Conservation (phyloP, 2,888 invertebrate species). For the Branchinecta sandiegonensis region DNA sequence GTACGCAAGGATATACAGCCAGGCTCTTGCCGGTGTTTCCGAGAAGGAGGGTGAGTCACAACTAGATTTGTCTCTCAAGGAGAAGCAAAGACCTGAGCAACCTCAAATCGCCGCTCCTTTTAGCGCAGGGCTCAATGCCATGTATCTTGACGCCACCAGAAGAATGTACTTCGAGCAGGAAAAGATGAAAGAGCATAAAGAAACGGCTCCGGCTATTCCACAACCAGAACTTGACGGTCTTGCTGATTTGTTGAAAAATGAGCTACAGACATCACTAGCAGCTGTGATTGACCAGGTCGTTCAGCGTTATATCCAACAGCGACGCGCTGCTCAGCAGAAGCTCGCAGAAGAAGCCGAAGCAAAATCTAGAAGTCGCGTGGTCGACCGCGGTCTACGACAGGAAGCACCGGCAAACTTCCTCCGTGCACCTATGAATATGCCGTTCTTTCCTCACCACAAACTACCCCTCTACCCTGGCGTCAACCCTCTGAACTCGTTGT, state of each 20-base stretch:
- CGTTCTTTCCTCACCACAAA: slow-evolving; percentile 24
- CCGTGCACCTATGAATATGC: not conserved
- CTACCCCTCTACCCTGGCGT: slow-evolving; percentile 24
- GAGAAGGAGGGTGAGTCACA: slow-evolving; percentile 21
- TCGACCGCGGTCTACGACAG: slow-evolving; percentile 39
- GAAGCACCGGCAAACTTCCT: slow-evolving; percentile 17
- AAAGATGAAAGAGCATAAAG: slow-evolving; percentile 35
- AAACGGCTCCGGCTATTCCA: slow-evolving; percentile 44
- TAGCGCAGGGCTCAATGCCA: slow-evolving; percentile 34
- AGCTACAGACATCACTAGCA: slow-evolving; percentile 67
- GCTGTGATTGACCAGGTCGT: slow-evolving; percentile 76
- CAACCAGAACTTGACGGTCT: slow-evolving; percentile 67
- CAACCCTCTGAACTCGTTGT: slow-evolving; percentile 40
- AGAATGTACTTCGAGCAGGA: slow-evolving; percentile 53
- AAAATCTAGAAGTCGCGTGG: slow-evolving; percentile 53
- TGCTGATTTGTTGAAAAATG: slow-evolving; percentile 78
- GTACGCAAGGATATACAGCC: slow-evolving; percentile 9
- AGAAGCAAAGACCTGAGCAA: slow-evolving; percentile 31
- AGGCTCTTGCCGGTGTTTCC: slow-evolving; percentile 18
- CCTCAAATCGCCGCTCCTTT: slow-evolving; percentile 25
- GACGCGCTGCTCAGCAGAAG: slow-evolving; percentile 45
- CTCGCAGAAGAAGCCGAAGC: slow-evolving; percentile 47
- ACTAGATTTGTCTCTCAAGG: slow-evolving; percentile 3
- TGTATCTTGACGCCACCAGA: slow-evolving; percentile 62
- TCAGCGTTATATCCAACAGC: slow-evolving; percentile 65